phyloP scores from a whole-genome alignment of 2,113 vertebrate genomes.

The Melanostigma gelatinosum region DNA sequence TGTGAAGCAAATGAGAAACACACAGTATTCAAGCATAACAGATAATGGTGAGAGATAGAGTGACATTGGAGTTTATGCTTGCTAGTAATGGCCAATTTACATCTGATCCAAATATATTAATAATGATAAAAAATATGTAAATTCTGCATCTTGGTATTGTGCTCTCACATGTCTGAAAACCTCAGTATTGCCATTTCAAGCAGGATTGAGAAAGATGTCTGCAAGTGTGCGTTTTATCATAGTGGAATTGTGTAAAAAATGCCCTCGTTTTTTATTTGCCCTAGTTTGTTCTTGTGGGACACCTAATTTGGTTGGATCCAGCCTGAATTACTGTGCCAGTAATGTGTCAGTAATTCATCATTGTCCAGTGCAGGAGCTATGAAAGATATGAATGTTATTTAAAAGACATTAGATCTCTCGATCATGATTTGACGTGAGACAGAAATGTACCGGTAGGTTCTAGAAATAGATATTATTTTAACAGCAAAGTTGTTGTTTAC shows the following conservation, averaged over 20 bases:
- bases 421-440: neutral
- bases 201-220: too few relatives aligned
- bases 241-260: neutral
- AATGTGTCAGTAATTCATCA: constrained; percentile 17
- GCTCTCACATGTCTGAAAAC: neutral
- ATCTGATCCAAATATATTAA: neutral
- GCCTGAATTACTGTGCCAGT: constrained; percentile 23
- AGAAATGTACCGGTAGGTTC: neutral
- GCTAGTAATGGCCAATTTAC: neutral
- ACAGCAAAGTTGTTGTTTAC: neutral
- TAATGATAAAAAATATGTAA: neutral
- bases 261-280: neutral
- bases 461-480: neutral
- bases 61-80: neutral
- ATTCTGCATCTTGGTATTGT: constrained; percentile 1
- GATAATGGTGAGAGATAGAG: neutral
- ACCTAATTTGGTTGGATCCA: constrained; percentile 2
- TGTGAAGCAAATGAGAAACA: neutral
- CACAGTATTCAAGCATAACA: neutral
- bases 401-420: neutral
- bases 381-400: constrained; percentile 8
- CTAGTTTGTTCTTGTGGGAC: constrained; percentile 16
- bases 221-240: neutral
- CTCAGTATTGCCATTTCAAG: neutral
- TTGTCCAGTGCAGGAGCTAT: neutral